Evolutionary conservation across 2,888 invertebrate genomes (phyloP).

Genomic region (Cyaniris semiargus): DNA sequence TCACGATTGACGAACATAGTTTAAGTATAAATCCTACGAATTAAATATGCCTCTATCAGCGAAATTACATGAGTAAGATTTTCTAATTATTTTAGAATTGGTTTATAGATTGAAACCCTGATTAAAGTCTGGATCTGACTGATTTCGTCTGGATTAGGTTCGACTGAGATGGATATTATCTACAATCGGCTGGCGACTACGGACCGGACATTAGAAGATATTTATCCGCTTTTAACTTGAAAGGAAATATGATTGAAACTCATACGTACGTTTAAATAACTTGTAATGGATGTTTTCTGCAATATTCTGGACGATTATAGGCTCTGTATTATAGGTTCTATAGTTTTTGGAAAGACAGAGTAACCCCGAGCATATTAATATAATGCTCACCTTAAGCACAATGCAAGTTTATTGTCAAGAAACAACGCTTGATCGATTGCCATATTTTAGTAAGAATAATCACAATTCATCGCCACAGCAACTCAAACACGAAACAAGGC

Average conservation of each 20-base stretch:
- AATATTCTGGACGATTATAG: not conserved
- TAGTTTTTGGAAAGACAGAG: too few species aligned
- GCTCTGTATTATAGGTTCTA: too few species aligned
- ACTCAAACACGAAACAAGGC: not conserved
- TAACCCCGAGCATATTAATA: too few species aligned
- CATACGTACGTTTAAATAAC: not conserved
- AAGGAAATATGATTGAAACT: conserved; percentile 16
- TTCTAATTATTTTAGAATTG: conserved; percentile 11
- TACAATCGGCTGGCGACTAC: conserved; percentile 16
- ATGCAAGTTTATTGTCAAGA: too few species aligned
- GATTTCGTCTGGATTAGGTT: conserved; percentile 21
- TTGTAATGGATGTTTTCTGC: not conserved
- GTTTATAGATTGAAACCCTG: not conserved
- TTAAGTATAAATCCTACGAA: not conserved
- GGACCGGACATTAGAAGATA: conserved; percentile 10
- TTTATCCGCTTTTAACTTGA: conserved; percentile 6
- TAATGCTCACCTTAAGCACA: too few species aligned
- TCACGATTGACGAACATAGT: not conserved
- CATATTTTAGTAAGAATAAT: not conserved
- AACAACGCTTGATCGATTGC: too few species aligned
- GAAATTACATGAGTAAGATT: conserved; percentile 3
- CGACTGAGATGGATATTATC: conserved; percentile 14
- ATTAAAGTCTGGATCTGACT: conserved; percentile 11
- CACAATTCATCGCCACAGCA: not conserved
- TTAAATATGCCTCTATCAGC: not conserved